Percentiles rank a stretch among this genome's conserved stretches.
phyloP scores from a whole-genome alignment of 2,888 invertebrate genomes.

The Thalpophila matura region DNA sequence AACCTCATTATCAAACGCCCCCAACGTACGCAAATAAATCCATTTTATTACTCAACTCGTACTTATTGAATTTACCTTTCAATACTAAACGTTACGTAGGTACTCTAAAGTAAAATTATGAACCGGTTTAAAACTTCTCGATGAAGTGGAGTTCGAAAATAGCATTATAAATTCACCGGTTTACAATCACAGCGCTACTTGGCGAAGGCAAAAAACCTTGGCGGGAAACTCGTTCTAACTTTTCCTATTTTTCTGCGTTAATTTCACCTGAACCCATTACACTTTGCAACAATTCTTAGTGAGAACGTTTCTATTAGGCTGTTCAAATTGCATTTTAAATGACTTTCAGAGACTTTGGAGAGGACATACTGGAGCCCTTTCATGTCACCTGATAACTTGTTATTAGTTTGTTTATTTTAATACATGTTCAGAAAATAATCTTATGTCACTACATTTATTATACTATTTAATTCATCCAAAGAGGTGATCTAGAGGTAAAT shows the following conservation, averaged over 20 bases:
- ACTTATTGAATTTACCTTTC: conserved; percentile 72
- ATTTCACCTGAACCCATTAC: conserved; percentile 90
- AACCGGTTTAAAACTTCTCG: conserved; percentile 87
- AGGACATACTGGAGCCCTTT: conserved; percentile 58
- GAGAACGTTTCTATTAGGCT: conserved; percentile 86
- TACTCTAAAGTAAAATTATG: conserved; percentile 85
- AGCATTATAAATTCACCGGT: conserved; percentile 90
- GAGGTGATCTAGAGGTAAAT: conserved; percentile 18
- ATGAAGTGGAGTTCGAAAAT: conserved; percentile 90
- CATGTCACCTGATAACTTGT: conserved; percentile 35
- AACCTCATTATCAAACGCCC: conserved; percentile 50
- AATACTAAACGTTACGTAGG: conserved; percentile 77
- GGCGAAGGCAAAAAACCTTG: conserved; percentile 86
- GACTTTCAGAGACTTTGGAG: conserved; percentile 76
- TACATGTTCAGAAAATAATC: conserved; percentile 3
- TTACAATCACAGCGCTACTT: conserved; percentile 90
- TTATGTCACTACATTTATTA: conserved; percentile 10
- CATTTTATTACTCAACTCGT: conserved; percentile 56
- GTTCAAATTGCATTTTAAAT: conserved; percentile 89
- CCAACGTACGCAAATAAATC: conserved; percentile 59
- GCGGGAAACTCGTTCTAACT: conserved; percentile 89
- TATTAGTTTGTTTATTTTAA: conserved; percentile 40
- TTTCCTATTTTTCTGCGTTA: conserved; percentile 91
- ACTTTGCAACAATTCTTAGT: conserved; percentile 89
- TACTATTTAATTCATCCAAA: neutral